phyloP scores from a whole-genome alignment of 64 coral and sea anemone genomes.

The Hydrozoanthus tunicans region DNA sequence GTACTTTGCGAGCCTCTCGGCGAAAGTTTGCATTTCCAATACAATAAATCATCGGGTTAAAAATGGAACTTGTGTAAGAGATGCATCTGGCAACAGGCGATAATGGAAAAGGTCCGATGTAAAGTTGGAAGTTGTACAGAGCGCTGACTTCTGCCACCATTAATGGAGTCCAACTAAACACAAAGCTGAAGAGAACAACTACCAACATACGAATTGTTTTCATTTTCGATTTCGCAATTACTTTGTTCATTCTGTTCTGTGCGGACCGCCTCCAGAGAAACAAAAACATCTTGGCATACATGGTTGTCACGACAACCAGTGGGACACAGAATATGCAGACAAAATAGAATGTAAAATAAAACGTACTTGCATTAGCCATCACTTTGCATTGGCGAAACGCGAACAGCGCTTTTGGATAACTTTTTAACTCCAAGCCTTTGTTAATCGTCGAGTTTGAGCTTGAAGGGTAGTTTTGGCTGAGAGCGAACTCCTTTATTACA shows the following conservation, averaged over 20 bases:
- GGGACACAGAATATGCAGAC: conserved; percentile 1
- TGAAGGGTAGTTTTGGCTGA: neutral
- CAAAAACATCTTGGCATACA: conserved; percentile 41
- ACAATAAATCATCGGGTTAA: conserved; percentile 38
- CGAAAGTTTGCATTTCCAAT: conserved; percentile 39
- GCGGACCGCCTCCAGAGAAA: conserved; percentile 36
- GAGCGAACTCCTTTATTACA: neutral
- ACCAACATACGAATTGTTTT: conserved; percentile 24
- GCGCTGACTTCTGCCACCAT: conserved; percentile 10
- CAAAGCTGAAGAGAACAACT: conserved; percentile 30
- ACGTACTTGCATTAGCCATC: neutral
- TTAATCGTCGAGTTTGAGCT: neutral
- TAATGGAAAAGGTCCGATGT: neutral
- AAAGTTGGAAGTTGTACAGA: neutral
- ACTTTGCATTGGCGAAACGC: conserved; percentile 25
- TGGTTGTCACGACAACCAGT: neutral
- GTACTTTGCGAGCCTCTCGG: conserved; percentile 5
- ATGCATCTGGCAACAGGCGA: conserved; percentile 24
- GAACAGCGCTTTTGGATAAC: neutral
- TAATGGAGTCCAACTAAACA: conserved; percentile 28
- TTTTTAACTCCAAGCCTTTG: neutral
- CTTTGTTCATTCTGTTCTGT: conserved; percentile 49
- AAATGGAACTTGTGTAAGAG: conserved; percentile 30
- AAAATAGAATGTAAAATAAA: conserved; percentile 33
- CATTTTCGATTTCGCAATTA: conserved; percentile 13